Percentiles rank a stretch among this genome's conserved stretches.
Evolutionary conservation across 2,797 vertebrate species (phyloP).

Genomic region (Anableps anableps): DNA sequence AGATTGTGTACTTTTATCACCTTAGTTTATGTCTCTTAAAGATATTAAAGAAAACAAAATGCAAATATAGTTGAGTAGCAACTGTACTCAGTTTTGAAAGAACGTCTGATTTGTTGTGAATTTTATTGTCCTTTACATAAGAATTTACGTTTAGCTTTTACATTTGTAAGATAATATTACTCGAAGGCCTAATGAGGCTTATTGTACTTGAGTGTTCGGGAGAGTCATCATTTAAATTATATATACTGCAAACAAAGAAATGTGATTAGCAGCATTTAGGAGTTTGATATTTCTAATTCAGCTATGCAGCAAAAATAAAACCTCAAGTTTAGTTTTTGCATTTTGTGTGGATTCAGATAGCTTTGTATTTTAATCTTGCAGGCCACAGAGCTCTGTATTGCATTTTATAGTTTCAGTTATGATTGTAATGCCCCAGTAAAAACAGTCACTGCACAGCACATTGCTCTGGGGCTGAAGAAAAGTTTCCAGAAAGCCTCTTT

Average conservation of each 20-base stretch:
- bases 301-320: conserved; percentile 43
- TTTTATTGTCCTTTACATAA: background rate
- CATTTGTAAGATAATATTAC: conserved; percentile 36
- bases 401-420: conserved; percentile 48
- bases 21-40: background rate
- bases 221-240: conserved; percentile 49
- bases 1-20: background rate
- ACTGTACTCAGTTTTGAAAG: too few relatives aligned
- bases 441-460: conserved; percentile 33
- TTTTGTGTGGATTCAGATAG: conserved; percentile 50
- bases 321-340: conserved; percentile 39
- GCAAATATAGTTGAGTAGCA: background rate
- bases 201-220: conserved; percentile 18
- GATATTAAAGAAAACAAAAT: background rate
- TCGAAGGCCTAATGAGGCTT: conserved; percentile 18
- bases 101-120: background rate
- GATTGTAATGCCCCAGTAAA: conserved; percentile 53
- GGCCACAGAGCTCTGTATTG: conserved; percentile 40
- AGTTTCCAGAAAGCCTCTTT: conserved; percentile 64
- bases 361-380: conserved; percentile 51
- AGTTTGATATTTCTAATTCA: background rate
- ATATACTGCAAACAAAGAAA: conserved; percentile 8
- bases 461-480: conserved; percentile 48
- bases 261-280: background rate
- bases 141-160: conserved; percentile 10